A percentile compares a stretch with the other conserved stretches of the same genome.
phyloP scores from a whole-genome alignment of 2,113 vertebrate species.

The Corythoichthys intestinalis region DNA sequence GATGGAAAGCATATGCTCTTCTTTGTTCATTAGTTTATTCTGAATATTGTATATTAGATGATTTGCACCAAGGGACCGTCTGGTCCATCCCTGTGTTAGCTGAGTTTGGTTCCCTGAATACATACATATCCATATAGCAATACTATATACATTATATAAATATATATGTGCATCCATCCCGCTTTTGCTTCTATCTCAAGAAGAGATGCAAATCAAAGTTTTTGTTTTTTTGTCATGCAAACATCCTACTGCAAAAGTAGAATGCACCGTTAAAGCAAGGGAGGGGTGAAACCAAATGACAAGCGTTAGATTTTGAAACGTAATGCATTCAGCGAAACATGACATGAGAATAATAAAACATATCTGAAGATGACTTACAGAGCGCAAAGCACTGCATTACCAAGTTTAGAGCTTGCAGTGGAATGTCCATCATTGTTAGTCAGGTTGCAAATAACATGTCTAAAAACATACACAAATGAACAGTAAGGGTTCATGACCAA shows the following conservation, averaged over 20 bases:
- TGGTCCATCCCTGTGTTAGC: conserved; percentile 56
- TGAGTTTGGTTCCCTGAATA: conserved; percentile 60
- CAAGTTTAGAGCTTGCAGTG: conserved; percentile 20
- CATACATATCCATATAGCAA: conserved; percentile 10
- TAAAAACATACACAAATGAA: conserved; percentile 48
- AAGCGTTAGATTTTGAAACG: conserved; percentile 20
- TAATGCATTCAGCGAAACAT: conserved; percentile 26
- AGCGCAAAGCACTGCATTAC: conserved; percentile 55
- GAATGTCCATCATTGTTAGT: conserved; percentile 29
- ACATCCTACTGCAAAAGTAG: conserved; percentile 39
- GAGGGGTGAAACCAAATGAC: conserved; percentile 26
- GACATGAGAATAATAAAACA: conserved; percentile 9
- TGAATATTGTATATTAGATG: not conserved
- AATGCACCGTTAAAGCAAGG: conserved; percentile 32
- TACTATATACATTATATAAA: not conserved
- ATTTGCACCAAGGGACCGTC: conserved; percentile 52
- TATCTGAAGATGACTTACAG: conserved; percentile 22
- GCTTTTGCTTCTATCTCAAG: conserved; percentile 21
- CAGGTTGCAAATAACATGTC: conserved; percentile 25
- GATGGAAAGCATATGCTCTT: conserved; percentile 26
- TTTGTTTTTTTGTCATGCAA: conserved; percentile 48
- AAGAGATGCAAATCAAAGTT: conserved; percentile 36
- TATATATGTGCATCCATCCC: conserved; percentile 8
- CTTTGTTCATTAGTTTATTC: conserved; percentile 21
- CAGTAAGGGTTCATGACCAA: conserved; percentile 39